Percentiles rank a stretch among this genome's conserved stretches.
Evolutionary conservation across 2,888 invertebrate species (phyloP).

Genomic region (Tenthredo amoena): DNA sequence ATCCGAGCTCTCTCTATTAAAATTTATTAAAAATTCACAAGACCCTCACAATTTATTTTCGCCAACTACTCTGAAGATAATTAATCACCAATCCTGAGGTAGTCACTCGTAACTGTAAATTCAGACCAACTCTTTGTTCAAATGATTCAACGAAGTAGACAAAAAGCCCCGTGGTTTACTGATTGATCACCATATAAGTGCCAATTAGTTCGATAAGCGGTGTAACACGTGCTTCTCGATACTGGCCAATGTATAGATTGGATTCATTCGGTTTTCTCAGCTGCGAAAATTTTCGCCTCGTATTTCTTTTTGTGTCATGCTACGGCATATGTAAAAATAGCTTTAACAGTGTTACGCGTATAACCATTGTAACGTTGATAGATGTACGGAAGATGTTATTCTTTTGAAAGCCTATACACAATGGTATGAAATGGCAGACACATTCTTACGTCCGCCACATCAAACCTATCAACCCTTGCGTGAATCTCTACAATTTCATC

Average conservation of each 20-base stretch:
- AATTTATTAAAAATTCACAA: background rate
- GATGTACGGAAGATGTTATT: background rate
- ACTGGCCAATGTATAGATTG: background rate
- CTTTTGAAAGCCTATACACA: background rate
- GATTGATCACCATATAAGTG: background rate
- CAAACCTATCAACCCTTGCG: background rate
- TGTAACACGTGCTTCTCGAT: background rate
- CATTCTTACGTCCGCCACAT: background rate
- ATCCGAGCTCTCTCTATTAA: background rate
- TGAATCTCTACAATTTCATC: constrained; percentile 30
- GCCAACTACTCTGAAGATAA: background rate
- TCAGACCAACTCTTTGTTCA: background rate
- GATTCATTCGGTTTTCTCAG: background rate
- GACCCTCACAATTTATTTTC: background rate
- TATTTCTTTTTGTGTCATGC: background rate
- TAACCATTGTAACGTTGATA: background rate
- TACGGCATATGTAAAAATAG: background rate
- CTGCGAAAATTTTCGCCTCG: background rate
- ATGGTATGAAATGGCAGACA: background rate
- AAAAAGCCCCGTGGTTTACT: background rate
- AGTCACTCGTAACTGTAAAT: background rate
- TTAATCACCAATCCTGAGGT: background rate
- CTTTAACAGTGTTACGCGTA: background rate
- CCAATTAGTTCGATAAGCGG: background rate
- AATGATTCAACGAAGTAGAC: background rate